phyloP scores from a whole-genome alignment of 1,140 invertebrate genomes.

The Hyles vespertilio region DNA sequence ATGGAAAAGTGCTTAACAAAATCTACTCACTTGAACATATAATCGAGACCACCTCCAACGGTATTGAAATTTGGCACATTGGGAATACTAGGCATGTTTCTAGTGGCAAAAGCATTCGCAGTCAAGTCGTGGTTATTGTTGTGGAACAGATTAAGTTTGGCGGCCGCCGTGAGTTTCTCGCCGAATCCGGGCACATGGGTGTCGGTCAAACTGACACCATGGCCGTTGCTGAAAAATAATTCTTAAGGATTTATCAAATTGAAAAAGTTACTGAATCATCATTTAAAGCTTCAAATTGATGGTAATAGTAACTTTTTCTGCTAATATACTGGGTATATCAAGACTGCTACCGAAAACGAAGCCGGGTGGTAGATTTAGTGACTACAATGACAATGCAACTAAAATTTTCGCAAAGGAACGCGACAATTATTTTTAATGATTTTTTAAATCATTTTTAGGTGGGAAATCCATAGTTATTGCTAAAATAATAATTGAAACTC shows the following conservation, averaged over 20 bases:
- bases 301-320: no score
- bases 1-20: no score
- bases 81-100: slow-evolving; percentile 33
- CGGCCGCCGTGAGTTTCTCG: slow-evolving; percentile 35
- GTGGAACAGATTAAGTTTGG: slow-evolving; percentile 36
- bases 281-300: background rate
- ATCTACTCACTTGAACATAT: slow-evolving; percentile 5
- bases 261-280: slow-evolving; percentile 6
- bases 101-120: slow-evolving; percentile 40
- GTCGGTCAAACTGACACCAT: slow-evolving; percentile 26
- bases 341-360: no score
- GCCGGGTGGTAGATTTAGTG: no score
- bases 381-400: no score
- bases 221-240: slow-evolving; percentile 19
- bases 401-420: no score
- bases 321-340: no score
- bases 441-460: no score
- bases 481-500: no score
- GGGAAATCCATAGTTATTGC: no score
- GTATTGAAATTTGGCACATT: slow-evolving; percentile 38
- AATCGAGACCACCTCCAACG: slow-evolving; percentile 26
- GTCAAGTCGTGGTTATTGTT: slow-evolving; percentile 37
- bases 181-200: slow-evolving; percentile 32
- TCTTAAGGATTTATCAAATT: background rate
- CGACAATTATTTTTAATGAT: no score